A percentile compares a stretch with the other conserved stretches of the same genome.
Conservation (phyloP, 2,113 vertebrate species). For the Miniopterus natalensis region DNA sequence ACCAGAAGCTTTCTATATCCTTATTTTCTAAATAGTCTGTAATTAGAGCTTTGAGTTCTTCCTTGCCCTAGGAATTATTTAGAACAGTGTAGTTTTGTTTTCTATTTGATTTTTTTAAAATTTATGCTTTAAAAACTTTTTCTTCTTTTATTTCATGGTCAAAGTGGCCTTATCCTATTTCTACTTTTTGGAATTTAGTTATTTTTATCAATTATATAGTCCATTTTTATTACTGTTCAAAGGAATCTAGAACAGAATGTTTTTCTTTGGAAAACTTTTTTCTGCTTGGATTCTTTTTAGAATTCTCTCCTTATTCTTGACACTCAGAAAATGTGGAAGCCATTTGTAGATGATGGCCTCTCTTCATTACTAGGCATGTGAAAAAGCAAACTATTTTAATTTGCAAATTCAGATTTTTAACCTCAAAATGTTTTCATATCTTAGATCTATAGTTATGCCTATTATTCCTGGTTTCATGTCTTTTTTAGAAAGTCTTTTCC, state of each 20-base stretch:
- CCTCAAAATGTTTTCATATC: neutral
- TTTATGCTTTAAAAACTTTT: slow-evolving; percentile 51
- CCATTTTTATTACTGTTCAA: slow-evolving; percentile 49
- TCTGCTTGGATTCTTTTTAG: slow-evolving; percentile 46
- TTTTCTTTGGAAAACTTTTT: neutral
- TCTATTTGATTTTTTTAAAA: slow-evolving; percentile 33
- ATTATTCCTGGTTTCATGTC: slow-evolving; percentile 41
- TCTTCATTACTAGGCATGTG: neutral
- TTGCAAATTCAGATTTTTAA: slow-evolving; percentile 45
- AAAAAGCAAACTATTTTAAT: slow-evolving; percentile 48
- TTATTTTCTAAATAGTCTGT: slow-evolving; percentile 56
- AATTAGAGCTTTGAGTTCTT: slow-evolving; percentile 60
- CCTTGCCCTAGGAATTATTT: slow-evolving; percentile 22
- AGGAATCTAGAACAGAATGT: slow-evolving; percentile 31
- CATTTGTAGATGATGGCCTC: neutral
- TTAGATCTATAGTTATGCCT: slow-evolving; percentile 27
- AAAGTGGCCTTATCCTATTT: slow-evolving; percentile 38
- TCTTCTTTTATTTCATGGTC: neutral
- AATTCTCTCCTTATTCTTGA: slow-evolving; percentile 46
- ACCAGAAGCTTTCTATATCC: neutral
- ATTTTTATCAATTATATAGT: slow-evolving; percentile 50
- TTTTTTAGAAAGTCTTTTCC: slow-evolving; percentile 4
- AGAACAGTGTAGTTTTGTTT: slow-evolving; percentile 40
- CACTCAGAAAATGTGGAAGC: slow-evolving; percentile 57
- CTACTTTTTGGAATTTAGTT: slow-evolving; percentile 50